Conservation (phyloP, 1,140 invertebrate species). For the Caenorhabditis remanei region DNA sequence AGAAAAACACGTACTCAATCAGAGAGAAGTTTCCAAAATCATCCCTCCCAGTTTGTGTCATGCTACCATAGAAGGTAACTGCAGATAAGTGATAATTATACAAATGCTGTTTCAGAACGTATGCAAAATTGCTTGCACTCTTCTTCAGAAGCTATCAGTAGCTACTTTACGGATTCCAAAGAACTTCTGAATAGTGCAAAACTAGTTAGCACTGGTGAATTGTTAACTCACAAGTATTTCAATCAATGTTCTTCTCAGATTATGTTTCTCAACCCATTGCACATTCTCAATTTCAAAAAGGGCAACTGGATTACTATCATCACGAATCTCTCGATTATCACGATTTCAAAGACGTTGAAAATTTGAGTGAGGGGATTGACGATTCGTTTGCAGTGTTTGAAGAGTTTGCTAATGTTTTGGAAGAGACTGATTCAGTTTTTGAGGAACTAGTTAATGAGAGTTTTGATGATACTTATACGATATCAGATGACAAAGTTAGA, state of each 20-base stretch:
- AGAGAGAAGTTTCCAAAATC: not conserved
- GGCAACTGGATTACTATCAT: not conserved
- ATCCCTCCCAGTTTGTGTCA: not conserved
- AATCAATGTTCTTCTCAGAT: too few species aligned
- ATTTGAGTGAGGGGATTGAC: not conserved
- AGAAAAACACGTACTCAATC: conserved; percentile 35
- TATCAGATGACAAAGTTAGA: conserved; percentile 20
- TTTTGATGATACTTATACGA: not conserved
- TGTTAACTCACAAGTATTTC: not conserved
- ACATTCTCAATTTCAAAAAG: not conserved
- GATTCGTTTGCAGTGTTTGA: not conserved
- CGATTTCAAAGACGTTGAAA: not conserved
- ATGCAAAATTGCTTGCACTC: not conserved
- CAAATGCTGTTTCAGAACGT: not conserved
- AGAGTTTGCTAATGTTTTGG: conserved; percentile 5
- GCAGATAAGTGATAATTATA: not conserved
- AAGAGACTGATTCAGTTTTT: conserved; percentile 24
- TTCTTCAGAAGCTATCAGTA: not conserved
- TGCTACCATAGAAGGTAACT: not conserved
- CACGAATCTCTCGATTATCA: not conserved
- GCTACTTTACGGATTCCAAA: not conserved
- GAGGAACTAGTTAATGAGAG: not conserved
- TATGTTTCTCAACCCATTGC: too few species aligned
- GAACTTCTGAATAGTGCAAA: not conserved
- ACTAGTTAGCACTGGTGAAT: not conserved